These are phyloP conservation scores for Notospermus geniculatus DNA, from an alignment of 1,140 invertebrate genomes.

Conservation along the genomic window DNA sequence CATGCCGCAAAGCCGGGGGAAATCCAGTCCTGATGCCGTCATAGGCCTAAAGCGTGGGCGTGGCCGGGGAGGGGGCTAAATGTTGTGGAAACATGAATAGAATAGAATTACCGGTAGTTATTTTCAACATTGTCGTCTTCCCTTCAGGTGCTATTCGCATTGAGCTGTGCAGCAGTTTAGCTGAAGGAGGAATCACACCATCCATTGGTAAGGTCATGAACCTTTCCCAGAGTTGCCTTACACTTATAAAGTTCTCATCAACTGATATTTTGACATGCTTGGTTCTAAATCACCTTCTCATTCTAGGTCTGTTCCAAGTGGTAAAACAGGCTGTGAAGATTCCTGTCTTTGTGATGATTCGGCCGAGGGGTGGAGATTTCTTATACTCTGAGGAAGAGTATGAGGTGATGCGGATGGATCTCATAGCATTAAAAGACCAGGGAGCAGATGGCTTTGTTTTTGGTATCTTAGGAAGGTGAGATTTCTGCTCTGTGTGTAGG, in stretches of 20 bases:
- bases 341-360: conserved; percentile 79
- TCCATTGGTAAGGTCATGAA: conserved; percentile 48
- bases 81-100: too few species aligned
- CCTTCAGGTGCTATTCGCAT: conserved; percentile 68
- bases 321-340: conserved; percentile 60
- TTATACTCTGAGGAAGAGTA: conserved; percentile 73
- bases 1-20: too few species aligned
- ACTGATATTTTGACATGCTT: too few species aligned
- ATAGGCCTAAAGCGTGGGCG: too few species aligned
- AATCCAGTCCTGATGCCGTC: too few species aligned
- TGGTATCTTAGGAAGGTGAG: conserved; percentile 67
- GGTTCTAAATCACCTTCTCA: too few species aligned
- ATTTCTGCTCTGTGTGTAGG: background rate
- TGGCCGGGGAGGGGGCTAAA: too few species aligned
- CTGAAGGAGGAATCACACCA: conserved; percentile 86
- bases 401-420: conserved; percentile 66
- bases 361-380: conserved; percentile 79
- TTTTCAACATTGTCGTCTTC: background rate
- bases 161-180: conserved; percentile 80
- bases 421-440: conserved; percentile 62
- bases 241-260: too few species aligned
- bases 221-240: background rate
- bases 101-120: too few species aligned
- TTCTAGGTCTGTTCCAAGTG: conserved; percentile 57
- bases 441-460: conserved; percentile 86